Evolutionary conservation across 2,888 invertebrate species (phyloP), one percentile per base, ranked within the genome.

Genomic region (Odontomyia ornata): DNA sequence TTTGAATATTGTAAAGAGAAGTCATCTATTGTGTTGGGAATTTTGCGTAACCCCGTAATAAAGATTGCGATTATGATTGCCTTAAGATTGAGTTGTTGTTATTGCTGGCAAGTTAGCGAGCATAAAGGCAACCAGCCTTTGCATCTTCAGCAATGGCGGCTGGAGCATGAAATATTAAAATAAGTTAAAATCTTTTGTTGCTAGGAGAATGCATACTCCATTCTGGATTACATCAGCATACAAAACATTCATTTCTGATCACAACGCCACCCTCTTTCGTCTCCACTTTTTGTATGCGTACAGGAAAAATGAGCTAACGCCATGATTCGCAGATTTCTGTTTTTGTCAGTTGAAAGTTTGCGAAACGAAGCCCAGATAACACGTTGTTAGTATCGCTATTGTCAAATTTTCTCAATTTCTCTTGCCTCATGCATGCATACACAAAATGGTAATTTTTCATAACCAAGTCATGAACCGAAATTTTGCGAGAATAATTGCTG

Each of bases 401-500:
- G 78, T 75, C 78, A 77, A 78, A 71, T 78, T 75, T 78, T 77
- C 77, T 76, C 78, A 78, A 78, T 78, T 78, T 78, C 77, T 77
- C 77, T 62, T 71, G 75, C 75, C 75, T 77, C 77, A 75, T 71
- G 75, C 67, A 76, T 67, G 69, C 60, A 78, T 72, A 73, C 67
- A 75, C 75, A 77, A 78, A 78, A 78, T 57, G 65, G 69, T 78
- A 78, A 77, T 78, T 78, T 78, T 77, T 78, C 78, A 78, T 78
- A 69, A 60, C 30, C 30, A 60, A 18, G 30, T 25, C 27, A 60
- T 36, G 57, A 30, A 3, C 52, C 18, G 56, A 56, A 13, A 57
- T 72, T 72, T n/a, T n/a, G n/a, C n/a, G n/a, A n/a, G n/a, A n/a
- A n/a, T n/a, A n/a, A n/a, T n/a, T n/a, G n/a, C n/a, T n/a, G n/a